phyloP scores from a whole-genome alignment of 2,888 invertebrate genomes.

The Agapostemon virescens region DNA sequence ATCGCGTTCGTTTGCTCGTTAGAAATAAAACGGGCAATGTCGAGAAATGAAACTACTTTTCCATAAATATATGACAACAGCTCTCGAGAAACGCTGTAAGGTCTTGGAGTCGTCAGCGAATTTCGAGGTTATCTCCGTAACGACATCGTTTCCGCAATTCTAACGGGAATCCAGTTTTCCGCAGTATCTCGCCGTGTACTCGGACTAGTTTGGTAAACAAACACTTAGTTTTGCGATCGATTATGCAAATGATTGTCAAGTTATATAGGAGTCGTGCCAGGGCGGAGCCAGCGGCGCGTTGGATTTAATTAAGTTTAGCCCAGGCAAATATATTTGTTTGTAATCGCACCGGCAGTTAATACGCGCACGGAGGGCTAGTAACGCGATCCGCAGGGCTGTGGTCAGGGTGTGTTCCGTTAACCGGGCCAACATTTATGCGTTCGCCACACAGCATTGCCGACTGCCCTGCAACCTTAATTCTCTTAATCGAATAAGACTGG shows the following conservation, averaged over 20 bases:
- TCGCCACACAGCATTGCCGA: constrained; percentile 23
- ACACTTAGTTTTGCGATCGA: constrained; percentile 26
- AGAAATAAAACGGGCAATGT: background rate
- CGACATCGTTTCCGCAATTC: background rate
- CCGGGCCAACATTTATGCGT: constrained; percentile 48
- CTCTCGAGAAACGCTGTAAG: background rate
- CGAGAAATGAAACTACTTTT: background rate
- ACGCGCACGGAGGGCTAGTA: constrained; percentile 27
- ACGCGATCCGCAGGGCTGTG: constrained; percentile 36
- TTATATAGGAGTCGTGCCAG: background rate
- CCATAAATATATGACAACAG: background rate
- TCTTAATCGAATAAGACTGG: constrained; percentile 48
- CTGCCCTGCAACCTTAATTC: constrained; percentile 49
- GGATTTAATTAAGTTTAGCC: constrained; percentile 51
- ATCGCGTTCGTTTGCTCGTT: background rate
- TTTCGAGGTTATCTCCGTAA: background rate
- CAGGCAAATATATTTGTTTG: constrained; percentile 54
- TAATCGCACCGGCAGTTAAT: constrained; percentile 38
- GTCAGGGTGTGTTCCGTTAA: constrained; percentile 39
- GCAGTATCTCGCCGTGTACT: background rate
- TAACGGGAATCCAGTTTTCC: background rate
- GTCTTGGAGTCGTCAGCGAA: too few species aligned
- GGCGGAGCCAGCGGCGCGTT: constrained; percentile 20
- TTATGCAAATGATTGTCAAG: constrained; percentile 33
- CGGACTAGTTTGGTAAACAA: background rate